A percentile compares a stretch with the other conserved stretches of the same genome.
These are phyloP conservation scores for Hippasteria phrygiana DNA, from an alignment of 53 echinoderm and acorn worm genomes.

Conservation along the genomic window DNA sequence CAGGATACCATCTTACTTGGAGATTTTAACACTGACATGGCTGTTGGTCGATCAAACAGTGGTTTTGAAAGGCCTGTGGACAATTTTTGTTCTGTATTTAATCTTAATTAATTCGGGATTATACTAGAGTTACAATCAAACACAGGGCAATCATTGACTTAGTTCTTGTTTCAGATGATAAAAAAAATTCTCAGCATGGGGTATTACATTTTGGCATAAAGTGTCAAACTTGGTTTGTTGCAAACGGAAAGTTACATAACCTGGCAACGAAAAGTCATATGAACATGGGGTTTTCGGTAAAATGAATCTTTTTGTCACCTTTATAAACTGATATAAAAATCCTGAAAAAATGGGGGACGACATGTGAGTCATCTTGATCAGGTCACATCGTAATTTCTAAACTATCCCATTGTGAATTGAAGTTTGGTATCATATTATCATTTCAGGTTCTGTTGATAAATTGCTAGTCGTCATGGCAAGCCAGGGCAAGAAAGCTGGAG, in stretches of 20 bases:
- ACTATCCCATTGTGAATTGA: too few relatives aligned
- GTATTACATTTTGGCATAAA: conserved; percentile 14
- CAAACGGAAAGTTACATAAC: conserved; percentile 5
- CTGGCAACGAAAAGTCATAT: too few relatives aligned
- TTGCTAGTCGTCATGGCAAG: not conserved
- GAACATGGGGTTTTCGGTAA: too few relatives aligned
- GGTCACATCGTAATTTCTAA: too few relatives aligned
- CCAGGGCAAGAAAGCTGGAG: conserved; percentile 4
- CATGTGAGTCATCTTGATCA: too few relatives aligned
- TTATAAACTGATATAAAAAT: too few relatives aligned
- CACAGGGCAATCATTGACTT: conserved; percentile 22
- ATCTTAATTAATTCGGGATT: conserved; percentile 20
- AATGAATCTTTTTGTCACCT: too few relatives aligned
- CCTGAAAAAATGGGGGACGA: too few relatives aligned
- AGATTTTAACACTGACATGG: not conserved
- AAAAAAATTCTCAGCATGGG: not conserved
- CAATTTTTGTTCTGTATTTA: conserved; percentile 14
- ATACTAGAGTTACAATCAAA: conserved; percentile 15
- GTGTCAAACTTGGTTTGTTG: conserved; percentile 13
- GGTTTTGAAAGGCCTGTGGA: not conserved
- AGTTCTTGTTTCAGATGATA: not conserved
- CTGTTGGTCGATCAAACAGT: not conserved
- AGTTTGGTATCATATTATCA: not conserved
- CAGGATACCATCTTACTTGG: not conserved
- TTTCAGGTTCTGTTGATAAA: not conserved